phyloP scores from a whole-genome alignment of 2,888 invertebrate species.

The Limnephilus lunatus region DNA sequence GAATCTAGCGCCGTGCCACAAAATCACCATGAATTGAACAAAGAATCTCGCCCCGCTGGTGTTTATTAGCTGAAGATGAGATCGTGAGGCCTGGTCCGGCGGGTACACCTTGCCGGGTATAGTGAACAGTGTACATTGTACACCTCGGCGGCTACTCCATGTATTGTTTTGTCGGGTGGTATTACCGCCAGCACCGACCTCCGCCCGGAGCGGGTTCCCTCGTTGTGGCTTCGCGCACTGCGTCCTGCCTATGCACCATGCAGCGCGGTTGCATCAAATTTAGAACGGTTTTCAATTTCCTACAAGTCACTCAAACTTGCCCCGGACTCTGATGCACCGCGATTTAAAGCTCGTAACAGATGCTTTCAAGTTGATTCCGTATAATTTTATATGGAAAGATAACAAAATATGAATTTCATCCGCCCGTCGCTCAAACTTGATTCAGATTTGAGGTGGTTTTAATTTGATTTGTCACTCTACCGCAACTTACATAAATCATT shows the following conservation, averaged over 20 bases:
- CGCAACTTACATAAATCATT: not conserved
- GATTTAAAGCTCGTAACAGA: not conserved
- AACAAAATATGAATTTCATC: not conserved
- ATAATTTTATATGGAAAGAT: not conserved
- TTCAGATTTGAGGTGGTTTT: not conserved
- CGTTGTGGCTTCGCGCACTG: not conserved
- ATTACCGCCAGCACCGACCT: not conserved
- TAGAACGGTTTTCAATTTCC: constrained; percentile 36
- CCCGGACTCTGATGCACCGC: not conserved
- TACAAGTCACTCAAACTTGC: constrained; percentile 10
- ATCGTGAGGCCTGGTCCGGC: not conserved
- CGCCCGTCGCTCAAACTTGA: not conserved
- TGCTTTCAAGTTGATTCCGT: not conserved
- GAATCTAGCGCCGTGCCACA: constrained; percentile 20
- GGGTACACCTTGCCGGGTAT: not conserved
- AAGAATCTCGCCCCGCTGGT: constrained; percentile 31
- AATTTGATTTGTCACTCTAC: not conserved
- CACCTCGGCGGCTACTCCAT: constrained; percentile 9
- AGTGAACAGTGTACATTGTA: not conserved
- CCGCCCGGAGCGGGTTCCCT: not conserved
- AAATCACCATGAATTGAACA: constrained; percentile 29
- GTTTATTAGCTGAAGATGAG: constrained; percentile 48
- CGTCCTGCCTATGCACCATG: not conserved
- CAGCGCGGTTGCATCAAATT: constrained; percentile 2
- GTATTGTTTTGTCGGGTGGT: constrained; percentile 29